These are phyloP conservation scores for Plecotus auritus DNA, from an alignment of 2,113 vertebrate species.

Conservation along the genomic window DNA sequence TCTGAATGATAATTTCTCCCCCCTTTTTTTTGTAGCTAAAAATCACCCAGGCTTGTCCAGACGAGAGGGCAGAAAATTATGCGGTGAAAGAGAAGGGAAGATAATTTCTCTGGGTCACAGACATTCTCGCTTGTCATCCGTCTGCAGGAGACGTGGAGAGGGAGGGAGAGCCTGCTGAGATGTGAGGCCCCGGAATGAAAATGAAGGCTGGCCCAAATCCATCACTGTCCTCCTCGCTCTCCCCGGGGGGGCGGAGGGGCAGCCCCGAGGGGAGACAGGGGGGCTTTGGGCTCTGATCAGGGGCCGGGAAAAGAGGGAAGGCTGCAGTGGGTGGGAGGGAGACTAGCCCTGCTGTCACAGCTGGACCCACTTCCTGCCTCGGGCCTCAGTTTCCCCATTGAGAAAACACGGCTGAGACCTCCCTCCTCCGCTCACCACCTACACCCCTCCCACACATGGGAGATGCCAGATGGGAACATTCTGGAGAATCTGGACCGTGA, in stretches of 20 bases:
- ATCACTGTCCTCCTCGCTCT: slow-evolving; percentile 52
- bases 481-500: background rate
- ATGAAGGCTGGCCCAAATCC: slow-evolving; percentile 46
- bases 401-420: background rate
- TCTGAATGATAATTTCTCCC: slow-evolving; percentile 71
- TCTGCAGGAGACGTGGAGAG: slow-evolving; percentile 47
- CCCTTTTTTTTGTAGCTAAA: slow-evolving; percentile 82
- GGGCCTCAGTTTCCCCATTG: slow-evolving; percentile 33
- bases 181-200: background rate
- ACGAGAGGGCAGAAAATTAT: slow-evolving; percentile 77
- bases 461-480: background rate
- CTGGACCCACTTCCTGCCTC: background rate
- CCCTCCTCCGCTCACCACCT: background rate
- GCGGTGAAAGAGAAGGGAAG: slow-evolving; percentile 75
- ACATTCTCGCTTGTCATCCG: slow-evolving; percentile 78
- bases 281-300: background rate
- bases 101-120: slow-evolving; percentile 72
- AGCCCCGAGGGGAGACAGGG: accelerated
- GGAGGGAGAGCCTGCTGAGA: background rate
- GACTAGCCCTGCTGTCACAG: background rate
- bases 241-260: background rate
- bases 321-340: background rate
- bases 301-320: background rate
- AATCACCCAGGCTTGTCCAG: slow-evolving; percentile 89
- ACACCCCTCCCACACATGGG: background rate